Conservation (phyloP, 2,113 vertebrate genomes). For the Myotis yumanensis region DNA sequence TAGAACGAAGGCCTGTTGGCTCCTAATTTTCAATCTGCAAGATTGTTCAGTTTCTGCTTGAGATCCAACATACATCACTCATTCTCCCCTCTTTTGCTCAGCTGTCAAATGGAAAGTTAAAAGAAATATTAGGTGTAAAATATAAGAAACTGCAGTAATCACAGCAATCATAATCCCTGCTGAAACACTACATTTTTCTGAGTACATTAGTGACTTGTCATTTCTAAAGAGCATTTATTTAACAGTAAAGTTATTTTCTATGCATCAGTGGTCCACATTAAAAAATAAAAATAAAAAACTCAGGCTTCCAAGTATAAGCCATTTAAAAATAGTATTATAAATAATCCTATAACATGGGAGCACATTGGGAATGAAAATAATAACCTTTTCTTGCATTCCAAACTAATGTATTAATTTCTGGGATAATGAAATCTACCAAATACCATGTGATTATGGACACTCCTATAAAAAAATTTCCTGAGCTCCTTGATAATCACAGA, state of each 20-base stretch:
- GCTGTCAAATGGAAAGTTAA: slow-evolving; percentile 41
- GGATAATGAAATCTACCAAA: slow-evolving; percentile 5
- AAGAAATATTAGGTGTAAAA: slow-evolving; percentile 41
- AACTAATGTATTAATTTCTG: neutral
- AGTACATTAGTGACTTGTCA: slow-evolving; percentile 9
- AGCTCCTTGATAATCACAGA: neutral
- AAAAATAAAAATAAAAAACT: neutral
- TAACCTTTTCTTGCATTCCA: neutral
- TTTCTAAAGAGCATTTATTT: slow-evolving; percentile 60
- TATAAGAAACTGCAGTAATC: slow-evolving; percentile 28
- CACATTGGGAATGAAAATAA: neutral
- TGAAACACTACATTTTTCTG: neutral
- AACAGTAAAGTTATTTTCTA: slow-evolving; percentile 40
- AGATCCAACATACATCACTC: neutral
- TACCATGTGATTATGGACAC: neutral
- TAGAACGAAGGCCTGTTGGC: slow-evolving; percentile 21
- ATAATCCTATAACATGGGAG: neutral
- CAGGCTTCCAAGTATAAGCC: neutral
- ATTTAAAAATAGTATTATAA: slow-evolving; percentile 12
- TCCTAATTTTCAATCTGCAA: slow-evolving; percentile 14
- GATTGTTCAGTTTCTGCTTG: neutral
- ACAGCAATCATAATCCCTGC: slow-evolving; percentile 7
- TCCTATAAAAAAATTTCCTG: neutral
- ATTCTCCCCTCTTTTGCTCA: neutral
- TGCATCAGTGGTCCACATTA: neutral